Evolutionary conservation across 2,888 invertebrate species (phyloP).

Genomic region (Trachelus troglodyta): DNA sequence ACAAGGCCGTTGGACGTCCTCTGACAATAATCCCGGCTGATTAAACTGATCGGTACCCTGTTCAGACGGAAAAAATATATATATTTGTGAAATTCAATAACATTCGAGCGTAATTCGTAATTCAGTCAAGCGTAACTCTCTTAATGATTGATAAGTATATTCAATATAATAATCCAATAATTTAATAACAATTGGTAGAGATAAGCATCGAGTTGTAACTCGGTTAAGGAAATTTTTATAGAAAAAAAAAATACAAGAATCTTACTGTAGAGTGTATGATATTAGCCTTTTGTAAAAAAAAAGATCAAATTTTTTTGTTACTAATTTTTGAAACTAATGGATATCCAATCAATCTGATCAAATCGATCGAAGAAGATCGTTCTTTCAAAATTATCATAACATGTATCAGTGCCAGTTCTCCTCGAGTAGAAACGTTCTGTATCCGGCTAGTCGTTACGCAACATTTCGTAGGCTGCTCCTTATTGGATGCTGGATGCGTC

Average conservation of each 20-base stretch:
- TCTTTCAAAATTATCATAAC: constrained; percentile 27
- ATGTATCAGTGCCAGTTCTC: constrained; percentile 18
- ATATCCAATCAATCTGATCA: neutral
- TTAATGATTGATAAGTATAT: neutral
- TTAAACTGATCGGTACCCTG: neutral
- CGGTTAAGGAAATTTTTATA: neutral
- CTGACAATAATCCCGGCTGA: constrained; percentile 9
- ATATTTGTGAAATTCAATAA: neutral
- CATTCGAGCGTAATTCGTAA: neutral
- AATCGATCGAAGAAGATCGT: neutral
- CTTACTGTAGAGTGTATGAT: neutral
- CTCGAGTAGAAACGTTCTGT: constrained; percentile 20
- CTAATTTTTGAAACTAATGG: neutral
- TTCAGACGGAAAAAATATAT: neutral
- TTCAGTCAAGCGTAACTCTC: neutral
- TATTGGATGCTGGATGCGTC: constrained; percentile 26
- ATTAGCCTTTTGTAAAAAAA: neutral
- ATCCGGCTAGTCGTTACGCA: constrained; percentile 41
- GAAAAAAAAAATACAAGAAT: neutral
- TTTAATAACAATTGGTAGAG: neutral
- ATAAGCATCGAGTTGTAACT: neutral
- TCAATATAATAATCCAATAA: neutral
- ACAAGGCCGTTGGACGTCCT: constrained; percentile 48
- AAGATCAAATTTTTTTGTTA: neutral
- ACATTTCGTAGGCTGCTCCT: constrained; percentile 37